Percentiles rank a stretch among this genome's conserved stretches.
These are phyloP conservation scores for Catocala fraxini DNA, from an alignment of 2,888 invertebrate genomes.

Conservation along the genomic window DNA sequence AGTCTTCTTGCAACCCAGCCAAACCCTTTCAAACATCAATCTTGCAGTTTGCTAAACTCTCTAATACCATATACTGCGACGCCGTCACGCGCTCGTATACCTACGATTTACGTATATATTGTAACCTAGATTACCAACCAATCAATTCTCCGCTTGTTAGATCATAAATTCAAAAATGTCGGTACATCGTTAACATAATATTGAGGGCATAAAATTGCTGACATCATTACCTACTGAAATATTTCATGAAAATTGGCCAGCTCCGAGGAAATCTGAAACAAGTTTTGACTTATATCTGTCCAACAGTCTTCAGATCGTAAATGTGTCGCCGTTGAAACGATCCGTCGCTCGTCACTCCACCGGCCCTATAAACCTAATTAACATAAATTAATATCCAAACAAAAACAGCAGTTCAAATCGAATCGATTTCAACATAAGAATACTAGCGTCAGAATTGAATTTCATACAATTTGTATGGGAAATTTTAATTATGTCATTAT, in stretches of 20 bases:
- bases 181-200: slow-evolving; percentile 46
- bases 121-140: slow-evolving; percentile 22
- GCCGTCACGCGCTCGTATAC: slow-evolving; percentile 1
- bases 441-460: background rate
- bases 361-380: slow-evolving; percentile 28
- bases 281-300: slow-evolving; percentile 48
- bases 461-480: slow-evolving; percentile 5
- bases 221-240: slow-evolving; percentile 58
- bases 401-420: background rate
- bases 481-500: slow-evolving; percentile 21
- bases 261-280: slow-evolving; percentile 43
- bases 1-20: slow-evolving; percentile 2
- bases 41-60: slow-evolving; percentile 10
- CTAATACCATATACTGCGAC: background rate
- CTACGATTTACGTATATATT: background rate
- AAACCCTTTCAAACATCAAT: slow-evolving; percentile 9
- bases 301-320: slow-evolving; percentile 34
- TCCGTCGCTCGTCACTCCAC: slow-evolving; percentile 23
- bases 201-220: slow-evolving; percentile 47
- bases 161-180: slow-evolving; percentile 42
- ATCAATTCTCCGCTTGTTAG: slow-evolving; percentile 32
- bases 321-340: slow-evolving; percentile 30
- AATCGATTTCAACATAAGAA: too few relatives aligned
- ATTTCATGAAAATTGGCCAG: slow-evolving; percentile 59
- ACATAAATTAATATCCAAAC: slow-evolving; percentile 4